A percentile compares a stretch with the other conserved stretches of the same genome.
Conservation (phyloP, 2,113 vertebrate genomes). For the Cyphomyrus plagiostoma region DNA sequence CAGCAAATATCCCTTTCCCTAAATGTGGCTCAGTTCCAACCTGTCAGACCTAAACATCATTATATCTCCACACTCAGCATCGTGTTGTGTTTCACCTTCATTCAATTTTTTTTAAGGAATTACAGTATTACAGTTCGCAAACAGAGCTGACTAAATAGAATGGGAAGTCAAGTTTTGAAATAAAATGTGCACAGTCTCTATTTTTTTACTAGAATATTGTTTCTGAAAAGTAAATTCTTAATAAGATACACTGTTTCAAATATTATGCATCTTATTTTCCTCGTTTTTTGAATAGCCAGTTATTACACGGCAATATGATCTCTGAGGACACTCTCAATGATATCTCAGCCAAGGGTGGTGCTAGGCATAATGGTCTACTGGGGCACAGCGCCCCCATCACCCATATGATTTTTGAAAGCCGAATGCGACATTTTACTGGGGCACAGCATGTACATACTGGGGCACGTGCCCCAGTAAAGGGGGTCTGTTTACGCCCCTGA, state of each 20-base stretch:
- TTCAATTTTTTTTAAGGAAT: neutral
- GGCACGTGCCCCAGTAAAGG: neutral
- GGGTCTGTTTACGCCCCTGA: neutral
- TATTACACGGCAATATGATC: neutral
- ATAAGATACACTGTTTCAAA: neutral
- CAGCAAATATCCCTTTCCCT: neutral
- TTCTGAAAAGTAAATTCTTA: neutral
- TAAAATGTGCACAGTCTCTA: neutral
- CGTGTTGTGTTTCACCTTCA: neutral
- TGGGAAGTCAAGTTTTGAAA: neutral
- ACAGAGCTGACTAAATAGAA: neutral
- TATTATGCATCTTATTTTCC: neutral
- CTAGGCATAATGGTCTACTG: neutral
- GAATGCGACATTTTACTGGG: neutral
- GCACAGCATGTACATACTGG: too few species aligned
- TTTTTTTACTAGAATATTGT: neutral
- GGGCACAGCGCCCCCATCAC: neutral
- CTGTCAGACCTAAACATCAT: neutral
- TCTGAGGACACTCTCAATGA: neutral
- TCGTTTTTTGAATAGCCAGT: neutral
- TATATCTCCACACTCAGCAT: neutral
- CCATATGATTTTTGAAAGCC: neutral
- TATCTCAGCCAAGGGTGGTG: neutral
- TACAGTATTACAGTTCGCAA: neutral
- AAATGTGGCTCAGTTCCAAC: neutral